These are phyloP conservation scores for Rhinopomastus cyanomelas DNA, from an alignment of 2,113 vertebrate species.

Conservation along the genomic window DNA sequence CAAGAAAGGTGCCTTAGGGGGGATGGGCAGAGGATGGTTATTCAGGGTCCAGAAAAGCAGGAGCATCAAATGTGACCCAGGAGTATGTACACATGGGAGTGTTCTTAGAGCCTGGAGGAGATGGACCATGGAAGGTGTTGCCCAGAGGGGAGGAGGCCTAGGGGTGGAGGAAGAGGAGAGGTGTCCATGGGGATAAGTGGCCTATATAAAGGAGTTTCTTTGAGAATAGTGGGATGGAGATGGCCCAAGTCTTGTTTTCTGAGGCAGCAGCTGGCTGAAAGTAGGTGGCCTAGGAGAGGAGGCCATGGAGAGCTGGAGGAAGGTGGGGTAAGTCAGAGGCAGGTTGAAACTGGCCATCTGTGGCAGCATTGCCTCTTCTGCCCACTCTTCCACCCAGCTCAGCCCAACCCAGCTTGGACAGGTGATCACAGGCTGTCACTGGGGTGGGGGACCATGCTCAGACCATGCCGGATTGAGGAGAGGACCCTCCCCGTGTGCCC, in stretches of 20 bases:
- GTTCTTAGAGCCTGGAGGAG: not conserved
- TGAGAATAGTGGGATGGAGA: not conserved
- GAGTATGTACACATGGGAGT: not conserved
- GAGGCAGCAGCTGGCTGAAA: not conserved
- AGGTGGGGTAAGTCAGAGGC: not conserved
- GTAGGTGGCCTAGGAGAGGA: not conserved
- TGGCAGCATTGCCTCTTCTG: not conserved
- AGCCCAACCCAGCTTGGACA: not conserved
- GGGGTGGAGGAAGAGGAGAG: not conserved
- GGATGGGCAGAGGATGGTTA: not conserved
- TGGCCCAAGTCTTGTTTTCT: rapidly evolving
- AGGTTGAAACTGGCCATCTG: not conserved
- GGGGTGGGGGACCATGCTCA: not conserved
- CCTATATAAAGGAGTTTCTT: not conserved
- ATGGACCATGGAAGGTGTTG: not conserved
- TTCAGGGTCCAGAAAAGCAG: not conserved
- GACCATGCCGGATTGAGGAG: too few species aligned
- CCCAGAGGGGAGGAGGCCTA: not conserved
- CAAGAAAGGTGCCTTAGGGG: not conserved
- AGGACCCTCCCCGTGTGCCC: too few species aligned
- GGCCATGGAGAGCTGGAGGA: not conserved
- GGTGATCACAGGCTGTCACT: not conserved
- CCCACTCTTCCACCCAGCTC: too few species aligned
- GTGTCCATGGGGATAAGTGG: too few species aligned
- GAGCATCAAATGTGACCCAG: not conserved